A percentile compares a stretch with the other conserved stretches of the same genome.
phyloP scores from a whole-genome alignment of 2,113 vertebrate genomes.

The human region GRCh38 chr4:26071501-26072000 shows the following conservation, averaged over 20 bases:
- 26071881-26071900: not conserved
- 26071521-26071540: not conserved
- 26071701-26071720: not conserved
- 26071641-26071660: not conserved
- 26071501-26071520: not conserved
- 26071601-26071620: not conserved
- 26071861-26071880: not conserved
- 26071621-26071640: not conserved
- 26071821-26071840: not conserved
- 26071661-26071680: not conserved
- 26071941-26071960: not conserved
- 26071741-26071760: not conserved
- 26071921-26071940: not conserved
- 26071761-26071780: not conserved
- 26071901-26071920: not conserved
- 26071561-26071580: not conserved
- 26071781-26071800: not conserved
- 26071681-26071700: not conserved
- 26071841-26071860: not conserved
- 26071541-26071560: not conserved
- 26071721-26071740: not conserved
- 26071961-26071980: not conserved
- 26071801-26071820: not conserved
- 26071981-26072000: not conserved
- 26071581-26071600: not conserved